phyloP scores from a whole-genome alignment of 2,113 vertebrate species.

The Channa argus region DNA sequence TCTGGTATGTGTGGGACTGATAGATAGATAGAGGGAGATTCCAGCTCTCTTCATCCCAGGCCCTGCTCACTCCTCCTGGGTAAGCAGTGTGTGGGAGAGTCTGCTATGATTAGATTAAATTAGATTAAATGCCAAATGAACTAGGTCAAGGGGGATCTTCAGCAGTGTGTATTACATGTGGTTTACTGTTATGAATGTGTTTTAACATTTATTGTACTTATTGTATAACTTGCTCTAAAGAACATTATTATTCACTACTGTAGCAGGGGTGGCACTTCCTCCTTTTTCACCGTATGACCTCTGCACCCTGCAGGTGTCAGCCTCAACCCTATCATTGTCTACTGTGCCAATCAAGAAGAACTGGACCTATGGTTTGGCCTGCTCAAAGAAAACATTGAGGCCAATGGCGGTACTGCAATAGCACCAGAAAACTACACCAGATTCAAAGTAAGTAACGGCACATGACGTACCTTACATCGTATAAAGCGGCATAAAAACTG shows the following conservation, averaged over 20 bases:
- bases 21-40: slow-evolving; percentile 73
- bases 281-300: slow-evolving; percentile 56
- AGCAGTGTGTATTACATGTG: slow-evolving; percentile 31
- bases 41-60: slow-evolving; percentile 64
- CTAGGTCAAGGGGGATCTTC: slow-evolving; percentile 39
- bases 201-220: slow-evolving; percentile 50
- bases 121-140: slow-evolving; percentile 47
- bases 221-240: slow-evolving; percentile 29
- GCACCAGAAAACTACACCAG: slow-evolving; percentile 70
- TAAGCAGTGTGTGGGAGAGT: slow-evolving; percentile 60
- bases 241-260: slow-evolving; percentile 14
- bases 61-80: slow-evolving; percentile 61
- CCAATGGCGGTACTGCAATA: slow-evolving; percentile 80
- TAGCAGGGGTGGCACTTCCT: slow-evolving; percentile 28
- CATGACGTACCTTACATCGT: background rate
- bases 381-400: slow-evolving; percentile 91
- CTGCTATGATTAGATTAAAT: slow-evolving; percentile 12
- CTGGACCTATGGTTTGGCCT: slow-evolving; percentile 91
- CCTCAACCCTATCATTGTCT: slow-evolving; percentile 90
- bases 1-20: slow-evolving; percentile 78
- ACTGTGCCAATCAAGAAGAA: slow-evolving; percentile 88
- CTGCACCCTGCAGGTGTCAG: slow-evolving; percentile 85
- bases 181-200: slow-evolving; percentile 39
- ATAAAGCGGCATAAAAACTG: background rate
- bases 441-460: slow-evolving; percentile 73